phyloP scores from a whole-genome alignment of 1,140 invertebrate genomes.

The Tribolium castaneum region DNA sequence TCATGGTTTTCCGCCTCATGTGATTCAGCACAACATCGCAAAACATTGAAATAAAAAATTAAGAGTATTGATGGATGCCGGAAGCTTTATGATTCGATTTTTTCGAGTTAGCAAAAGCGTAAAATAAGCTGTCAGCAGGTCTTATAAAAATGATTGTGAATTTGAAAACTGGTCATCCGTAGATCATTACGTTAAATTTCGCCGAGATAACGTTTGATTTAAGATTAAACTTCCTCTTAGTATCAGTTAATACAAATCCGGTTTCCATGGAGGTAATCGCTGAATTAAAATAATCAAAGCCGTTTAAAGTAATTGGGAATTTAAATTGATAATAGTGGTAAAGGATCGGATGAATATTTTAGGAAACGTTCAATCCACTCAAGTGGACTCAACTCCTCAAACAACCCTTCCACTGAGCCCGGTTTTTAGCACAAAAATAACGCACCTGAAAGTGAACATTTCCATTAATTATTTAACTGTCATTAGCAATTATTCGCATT shows the following conservation, averaged over 20 bases:
- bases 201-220: not conserved
- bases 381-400: slow-evolving; percentile 9
- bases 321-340: slow-evolving; percentile 30
- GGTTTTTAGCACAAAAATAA: not conserved
- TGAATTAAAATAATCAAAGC: slow-evolving; percentile 33
- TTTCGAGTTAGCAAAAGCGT: not conserved
- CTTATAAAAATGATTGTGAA: slow-evolving; percentile 2
- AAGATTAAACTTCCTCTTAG: not conserved
- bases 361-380: slow-evolving; percentile 1
- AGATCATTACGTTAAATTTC: not conserved
- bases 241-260: slow-evolving; percentile 16
- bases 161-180: not conserved
- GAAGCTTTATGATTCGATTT: slow-evolving; percentile 4
- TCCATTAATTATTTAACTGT: not conserved
- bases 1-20: not conserved
- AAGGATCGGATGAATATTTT: slow-evolving; percentile 4
- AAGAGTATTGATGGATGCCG: not conserved
- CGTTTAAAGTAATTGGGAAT: slow-evolving; percentile 22
- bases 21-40: too few species aligned
- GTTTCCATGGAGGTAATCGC: not conserved
- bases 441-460: not conserved
- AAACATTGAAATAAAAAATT: not conserved
- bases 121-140: slow-evolving; percentile 5
- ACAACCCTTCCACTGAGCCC: slow-evolving; percentile 1
- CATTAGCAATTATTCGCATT: not conserved